Evolutionary conservation across 1,140 invertebrate species (phyloP), one percentile per base, ranked within the genome.

Genomic region (Trypoxylus dichotomus): DNA sequence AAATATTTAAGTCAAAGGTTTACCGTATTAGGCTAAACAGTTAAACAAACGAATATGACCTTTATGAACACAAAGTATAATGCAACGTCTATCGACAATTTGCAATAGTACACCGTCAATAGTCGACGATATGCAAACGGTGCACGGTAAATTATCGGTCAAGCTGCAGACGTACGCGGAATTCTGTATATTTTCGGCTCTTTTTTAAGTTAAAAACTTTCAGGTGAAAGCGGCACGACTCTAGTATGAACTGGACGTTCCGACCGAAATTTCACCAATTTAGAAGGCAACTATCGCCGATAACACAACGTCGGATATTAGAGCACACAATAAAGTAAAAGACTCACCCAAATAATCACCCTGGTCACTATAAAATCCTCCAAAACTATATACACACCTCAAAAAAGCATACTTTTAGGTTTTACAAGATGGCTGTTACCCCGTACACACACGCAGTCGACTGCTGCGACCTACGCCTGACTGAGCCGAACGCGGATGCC

Each of bases 371-470:
- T 80, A 82, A 81, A 84, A 83, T 84, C 81, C 79, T 77, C 80
- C 81, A 85, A 84, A 86, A 83, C 82, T 80, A 82, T 76, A 85
- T 83, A 85, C 85, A 86, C 85, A 86, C 84, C 85, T 86, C 85
- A 83, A 84, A 85, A 81, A 85, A 84, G 85, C 85, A 86, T 86
- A 86, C 84, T 86, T 86, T 85, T 84, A 80, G 81, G 82, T 81
- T 84, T 81, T 79, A 86, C 85, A 86, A 86, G 81, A 86, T 86
- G 85, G 85, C 85, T 85, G 83, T 83, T 81, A 83, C 80, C 84
- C 85, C 83, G 82, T 83, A 83, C 81, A 78, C 83, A 81, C 79
- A 81, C 81, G 80, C 76, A 73, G 78, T 75, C 78, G 72, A 79
- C 47, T 76, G 72, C 78, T 79, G 76, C 47, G 79, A 80, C 80